Evolutionary conservation across 2,888 invertebrate genomes (phyloP).

Genomic region (Coelinius sp.): DNA sequence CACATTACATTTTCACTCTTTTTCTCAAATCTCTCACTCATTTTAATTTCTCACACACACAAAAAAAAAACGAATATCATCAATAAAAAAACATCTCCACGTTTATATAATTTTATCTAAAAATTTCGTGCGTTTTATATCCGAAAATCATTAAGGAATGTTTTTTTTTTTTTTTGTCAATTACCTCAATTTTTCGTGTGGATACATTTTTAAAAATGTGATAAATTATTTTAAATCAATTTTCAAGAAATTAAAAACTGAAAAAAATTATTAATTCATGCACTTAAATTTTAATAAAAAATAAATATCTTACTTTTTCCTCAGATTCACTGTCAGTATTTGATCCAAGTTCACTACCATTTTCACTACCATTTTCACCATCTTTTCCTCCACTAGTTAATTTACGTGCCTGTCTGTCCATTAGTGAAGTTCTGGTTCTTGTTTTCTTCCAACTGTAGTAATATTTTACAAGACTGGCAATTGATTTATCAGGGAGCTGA

Average conservation of each 20-base stretch:
- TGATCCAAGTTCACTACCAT: slow-evolving; percentile 86
- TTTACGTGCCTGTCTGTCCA: slow-evolving; percentile 88
- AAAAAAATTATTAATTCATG: no score
- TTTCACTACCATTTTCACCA: slow-evolving; percentile 81
- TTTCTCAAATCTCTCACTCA: slow-evolving; percentile 16
- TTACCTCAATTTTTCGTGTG: slow-evolving; percentile 54
- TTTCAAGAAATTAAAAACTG: background rate
- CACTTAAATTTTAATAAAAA: slow-evolving; percentile 30
- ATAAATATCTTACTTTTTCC: slow-evolving; percentile 85
- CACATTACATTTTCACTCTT: slow-evolving; percentile 58
- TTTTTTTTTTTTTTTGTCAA: slow-evolving; percentile 24
- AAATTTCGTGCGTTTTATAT: background rate
- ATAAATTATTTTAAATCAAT: no score
- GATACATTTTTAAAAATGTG: slow-evolving; percentile 66
- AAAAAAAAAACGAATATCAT: background rate
- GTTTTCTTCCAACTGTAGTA: slow-evolving; percentile 99
- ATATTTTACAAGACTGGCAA: slow-evolving; percentile 95
- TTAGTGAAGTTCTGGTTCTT: slow-evolving; percentile 89
- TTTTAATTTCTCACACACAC: background rate
- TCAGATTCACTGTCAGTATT: slow-evolving; percentile 91
- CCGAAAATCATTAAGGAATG: background rate
- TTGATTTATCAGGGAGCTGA: slow-evolving; percentile 96
- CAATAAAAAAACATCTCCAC: background rate
- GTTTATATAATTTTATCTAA: background rate
- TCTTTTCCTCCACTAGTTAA: slow-evolving; percentile 80